phyloP scores from a whole-genome alignment of 2,797 vertebrate genomes.

The Cheirogaleus major region DNA sequence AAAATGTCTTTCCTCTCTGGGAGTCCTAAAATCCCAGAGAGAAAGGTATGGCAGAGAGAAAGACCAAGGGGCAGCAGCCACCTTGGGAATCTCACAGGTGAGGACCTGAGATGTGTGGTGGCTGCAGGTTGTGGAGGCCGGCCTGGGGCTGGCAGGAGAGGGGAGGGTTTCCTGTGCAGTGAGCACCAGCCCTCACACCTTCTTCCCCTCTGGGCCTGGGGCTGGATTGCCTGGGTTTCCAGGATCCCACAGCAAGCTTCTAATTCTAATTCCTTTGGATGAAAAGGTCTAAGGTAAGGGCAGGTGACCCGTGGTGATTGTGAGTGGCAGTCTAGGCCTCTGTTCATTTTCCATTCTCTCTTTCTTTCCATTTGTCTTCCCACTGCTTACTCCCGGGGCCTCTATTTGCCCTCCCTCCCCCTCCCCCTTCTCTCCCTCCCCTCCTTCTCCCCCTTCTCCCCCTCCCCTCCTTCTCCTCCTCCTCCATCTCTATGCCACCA shows the following conservation, averaged over 20 bases:
- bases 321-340: background rate
- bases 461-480: background rate
- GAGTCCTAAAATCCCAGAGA: background rate
- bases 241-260: background rate
- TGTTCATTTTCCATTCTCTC: background rate
- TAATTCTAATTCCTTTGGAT: background rate
- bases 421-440: too few species aligned
- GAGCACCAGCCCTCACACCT: background rate
- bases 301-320: background rate
- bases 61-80: fast-evolving
- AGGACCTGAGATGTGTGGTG: too few species aligned
- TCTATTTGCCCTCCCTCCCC: fast-evolving
- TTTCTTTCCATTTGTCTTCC: background rate
- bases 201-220: background rate
- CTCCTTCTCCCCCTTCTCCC: too few species aligned
- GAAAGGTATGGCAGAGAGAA: background rate
- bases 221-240: background rate
- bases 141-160: too few species aligned
- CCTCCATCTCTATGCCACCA: background rate
- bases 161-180: fast-evolving
- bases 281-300: background rate
- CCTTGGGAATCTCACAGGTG: background rate
- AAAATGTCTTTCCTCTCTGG: background rate
- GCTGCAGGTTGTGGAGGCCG: background rate
- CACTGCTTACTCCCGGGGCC: background rate